These are phyloP conservation scores for Tetragonisca angustula DNA, from an alignment of 2,888 invertebrate genomes.

Conservation along the genomic window DNA sequence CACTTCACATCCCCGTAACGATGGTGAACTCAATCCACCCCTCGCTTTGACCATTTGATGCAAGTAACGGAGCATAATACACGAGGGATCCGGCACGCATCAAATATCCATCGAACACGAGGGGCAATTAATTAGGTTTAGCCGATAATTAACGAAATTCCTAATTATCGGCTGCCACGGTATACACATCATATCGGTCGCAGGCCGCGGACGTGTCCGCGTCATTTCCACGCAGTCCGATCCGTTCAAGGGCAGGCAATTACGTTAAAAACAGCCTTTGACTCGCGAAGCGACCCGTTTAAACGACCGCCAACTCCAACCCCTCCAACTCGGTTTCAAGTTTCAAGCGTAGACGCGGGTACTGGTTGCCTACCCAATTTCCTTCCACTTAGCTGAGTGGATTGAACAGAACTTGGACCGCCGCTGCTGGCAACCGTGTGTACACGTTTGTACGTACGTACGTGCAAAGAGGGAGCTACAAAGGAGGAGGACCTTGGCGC, in stretches of 20 bases:
- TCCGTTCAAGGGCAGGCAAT: background rate
- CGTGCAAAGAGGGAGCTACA: background rate
- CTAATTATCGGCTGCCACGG: background rate
- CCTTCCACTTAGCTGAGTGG: slow-evolving; percentile 64
- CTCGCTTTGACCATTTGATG: background rate
- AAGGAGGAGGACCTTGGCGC: background rate
- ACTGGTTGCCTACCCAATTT: slow-evolving; percentile 43
- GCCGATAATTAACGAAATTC: slow-evolving; percentile 7
- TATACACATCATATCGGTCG: background rate
- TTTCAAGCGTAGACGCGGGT: slow-evolving; percentile 15
- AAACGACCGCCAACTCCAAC: slow-evolving; percentile 26
- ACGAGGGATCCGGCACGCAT: background rate
- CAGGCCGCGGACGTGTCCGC: no score
- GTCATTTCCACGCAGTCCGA: background rate
- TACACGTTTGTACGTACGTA: no score
- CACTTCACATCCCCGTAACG: background rate
- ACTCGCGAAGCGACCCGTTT: slow-evolving; percentile 9
- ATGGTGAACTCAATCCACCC: background rate
- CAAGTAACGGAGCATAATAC: background rate
- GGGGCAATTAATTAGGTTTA: background rate
- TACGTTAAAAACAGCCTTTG: slow-evolving; percentile 38
- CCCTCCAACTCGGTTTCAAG: slow-evolving; percentile 24
- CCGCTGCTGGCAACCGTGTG: background rate
- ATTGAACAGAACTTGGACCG: slow-evolving; percentile 60
- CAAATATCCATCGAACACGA: background rate